These are phyloP conservation scores for Anthoptus insignis DNA, from an alignment of 2,888 invertebrate species.

Conservation along the genomic window DNA sequence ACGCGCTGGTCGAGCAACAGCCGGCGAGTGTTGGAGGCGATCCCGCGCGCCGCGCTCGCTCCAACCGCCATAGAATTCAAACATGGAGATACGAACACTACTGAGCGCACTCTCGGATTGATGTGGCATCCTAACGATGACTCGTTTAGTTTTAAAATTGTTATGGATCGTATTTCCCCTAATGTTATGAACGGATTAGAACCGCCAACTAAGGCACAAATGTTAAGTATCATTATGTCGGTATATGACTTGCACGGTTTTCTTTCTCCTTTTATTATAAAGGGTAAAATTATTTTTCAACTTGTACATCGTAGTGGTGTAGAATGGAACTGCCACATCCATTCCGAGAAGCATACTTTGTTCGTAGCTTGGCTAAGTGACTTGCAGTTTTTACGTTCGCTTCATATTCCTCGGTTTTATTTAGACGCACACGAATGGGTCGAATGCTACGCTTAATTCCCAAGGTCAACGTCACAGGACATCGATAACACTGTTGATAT, in stretches of 20 bases:
- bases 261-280: constrained; percentile 41
- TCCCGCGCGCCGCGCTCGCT: constrained; percentile 39
- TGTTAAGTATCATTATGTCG: constrained; percentile 42
- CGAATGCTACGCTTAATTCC: background rate
- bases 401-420: constrained; percentile 40
- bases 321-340: constrained; percentile 43
- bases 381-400: constrained; percentile 14
- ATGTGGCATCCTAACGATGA: constrained; percentile 41
- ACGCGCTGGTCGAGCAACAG: constrained; percentile 42
- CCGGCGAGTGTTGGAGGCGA: constrained; percentile 27
- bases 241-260: constrained; percentile 43
- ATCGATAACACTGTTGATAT: background rate
- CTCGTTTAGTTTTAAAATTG: constrained; percentile 37
- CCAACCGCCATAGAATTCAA: constrained; percentile 33
- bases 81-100: constrained; percentile 32
- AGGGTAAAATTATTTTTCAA: constrained; percentile 45
- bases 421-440: constrained; percentile 29
- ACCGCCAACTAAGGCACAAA: constrained; percentile 39
- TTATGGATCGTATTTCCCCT: constrained; percentile 24
- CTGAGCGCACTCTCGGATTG: constrained; percentile 43
- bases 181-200: constrained; percentile 22
- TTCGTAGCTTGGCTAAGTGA: constrained; percentile 33
- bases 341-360: constrained; percentile 26
- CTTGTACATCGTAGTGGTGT: constrained; percentile 45
- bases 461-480: background rate